These are phyloP conservation scores for human (Homo sapiens) DNA, from an alignment of 2,113 vertebrate species.

Conservation along the genomic window DNA sequence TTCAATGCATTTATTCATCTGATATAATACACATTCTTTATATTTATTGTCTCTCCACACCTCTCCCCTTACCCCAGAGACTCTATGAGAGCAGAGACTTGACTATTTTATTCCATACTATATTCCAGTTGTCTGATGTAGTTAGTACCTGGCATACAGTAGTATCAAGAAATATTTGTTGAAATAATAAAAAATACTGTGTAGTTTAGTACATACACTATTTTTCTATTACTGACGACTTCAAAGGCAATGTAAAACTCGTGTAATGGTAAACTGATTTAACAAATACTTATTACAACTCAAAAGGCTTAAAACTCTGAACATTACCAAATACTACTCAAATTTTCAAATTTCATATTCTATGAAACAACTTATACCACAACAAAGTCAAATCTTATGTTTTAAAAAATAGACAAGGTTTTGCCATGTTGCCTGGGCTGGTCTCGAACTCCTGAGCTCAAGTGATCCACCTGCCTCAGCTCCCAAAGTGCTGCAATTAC, in stretches of 20 bases:
- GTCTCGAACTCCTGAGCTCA: no score
- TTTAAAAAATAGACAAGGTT: background rate
- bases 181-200: background rate
- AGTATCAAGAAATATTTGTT: background rate
- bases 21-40: background rate
- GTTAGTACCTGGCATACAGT: background rate
- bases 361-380: background rate
- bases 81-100: background rate
- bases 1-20: conserved; percentile 1
- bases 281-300: conserved; percentile 12
- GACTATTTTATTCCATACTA: background rate
- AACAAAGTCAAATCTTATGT: background rate
- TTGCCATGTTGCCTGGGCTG: no score
- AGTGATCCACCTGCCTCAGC: no score
- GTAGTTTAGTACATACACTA: background rate
- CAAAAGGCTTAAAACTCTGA: background rate
- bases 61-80: background rate
- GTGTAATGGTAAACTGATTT: background rate
- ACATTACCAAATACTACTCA: background rate
- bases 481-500: no score
- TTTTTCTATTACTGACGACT: conserved; percentile 7
- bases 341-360: conserved; percentile 17
- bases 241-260: background rate
- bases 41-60: background rate
- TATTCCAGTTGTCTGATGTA: background rate